phyloP scores from a whole-genome alignment of 2,888 invertebrate genomes.

The Eremobia ochroleuca region DNA sequence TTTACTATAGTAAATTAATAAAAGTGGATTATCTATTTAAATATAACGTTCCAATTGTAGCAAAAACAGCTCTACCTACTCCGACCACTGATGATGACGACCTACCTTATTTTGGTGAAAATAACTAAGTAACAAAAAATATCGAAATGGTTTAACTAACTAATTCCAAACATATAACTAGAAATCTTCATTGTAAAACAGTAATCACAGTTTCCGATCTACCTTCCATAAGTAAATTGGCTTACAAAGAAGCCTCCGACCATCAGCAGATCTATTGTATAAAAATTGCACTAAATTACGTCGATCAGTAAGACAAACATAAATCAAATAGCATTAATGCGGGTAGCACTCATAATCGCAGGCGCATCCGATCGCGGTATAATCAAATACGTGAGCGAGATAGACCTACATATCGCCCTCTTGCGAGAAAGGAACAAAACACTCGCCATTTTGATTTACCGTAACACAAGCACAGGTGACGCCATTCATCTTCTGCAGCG shows the following conservation, averaged over 20 bases:
- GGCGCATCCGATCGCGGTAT: slow-evolving; percentile 69
- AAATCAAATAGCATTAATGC: slow-evolving; percentile 82
- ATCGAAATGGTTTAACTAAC: neutral
- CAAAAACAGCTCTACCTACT: too few species aligned
- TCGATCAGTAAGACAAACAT: slow-evolving; percentile 74
- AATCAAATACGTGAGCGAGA: slow-evolving; percentile 75
- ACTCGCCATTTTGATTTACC: slow-evolving; percentile 82
- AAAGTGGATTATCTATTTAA: too few species aligned
- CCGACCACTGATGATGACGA: too few species aligned
- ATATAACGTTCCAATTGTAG: too few species aligned
- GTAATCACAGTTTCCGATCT: neutral
- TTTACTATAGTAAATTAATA: too few species aligned
- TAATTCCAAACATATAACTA: neutral
- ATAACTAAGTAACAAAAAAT: neutral
- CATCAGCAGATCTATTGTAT: slow-evolving; percentile 36
- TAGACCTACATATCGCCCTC: slow-evolving; percentile 36
- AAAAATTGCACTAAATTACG: slow-evolving; percentile 71
- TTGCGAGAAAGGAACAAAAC: slow-evolving; percentile 61
- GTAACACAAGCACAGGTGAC: slow-evolving; percentile 74
- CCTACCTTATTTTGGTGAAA: neutral
- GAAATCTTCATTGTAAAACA: neutral
- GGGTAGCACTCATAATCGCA: slow-evolving; percentile 77
- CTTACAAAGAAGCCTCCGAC: slow-evolving; percentile 11
- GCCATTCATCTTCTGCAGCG: slow-evolving; percentile 76
- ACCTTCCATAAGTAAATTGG: neutral